Percentiles rank a stretch among this genome's conserved stretches.
These are phyloP conservation scores for Apocheima hispidaria DNA, from an alignment of 2,888 invertebrate species.

Conservation along the genomic window DNA sequence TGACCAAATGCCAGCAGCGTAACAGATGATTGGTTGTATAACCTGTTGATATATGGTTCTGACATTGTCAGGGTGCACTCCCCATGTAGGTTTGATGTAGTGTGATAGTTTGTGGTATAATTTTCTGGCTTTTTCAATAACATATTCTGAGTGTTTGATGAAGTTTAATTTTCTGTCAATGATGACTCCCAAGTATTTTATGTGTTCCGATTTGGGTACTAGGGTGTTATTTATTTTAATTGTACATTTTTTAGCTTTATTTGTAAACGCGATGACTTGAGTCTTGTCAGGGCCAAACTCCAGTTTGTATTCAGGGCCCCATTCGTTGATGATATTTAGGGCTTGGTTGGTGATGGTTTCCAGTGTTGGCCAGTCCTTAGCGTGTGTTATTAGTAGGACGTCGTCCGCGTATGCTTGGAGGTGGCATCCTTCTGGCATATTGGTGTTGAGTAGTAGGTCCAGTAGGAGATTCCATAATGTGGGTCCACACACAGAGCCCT, in stretches of 20 bases:
- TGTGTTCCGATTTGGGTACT: too few relatives aligned
- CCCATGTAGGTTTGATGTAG: background rate
- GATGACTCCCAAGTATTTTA: background rate
- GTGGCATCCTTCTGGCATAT: background rate
- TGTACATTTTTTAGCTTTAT: background rate
- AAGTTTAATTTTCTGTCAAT: background rate
- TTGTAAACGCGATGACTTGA: background rate
- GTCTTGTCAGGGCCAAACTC: background rate
- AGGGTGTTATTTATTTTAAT: too few relatives aligned
- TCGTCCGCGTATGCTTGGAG: constrained; percentile 43
- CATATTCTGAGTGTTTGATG: background rate
- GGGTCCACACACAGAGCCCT: constrained; percentile 46
- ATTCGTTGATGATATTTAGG: background rate
- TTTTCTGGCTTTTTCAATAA: background rate
- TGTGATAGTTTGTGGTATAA: background rate
- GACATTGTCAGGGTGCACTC: background rate
- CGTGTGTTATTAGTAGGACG: constrained; percentile 38
- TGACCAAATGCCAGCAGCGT: background rate
- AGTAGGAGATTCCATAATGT: constrained; percentile 46
- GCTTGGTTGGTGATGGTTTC: background rate
- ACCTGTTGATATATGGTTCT: background rate
- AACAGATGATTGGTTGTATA: background rate
- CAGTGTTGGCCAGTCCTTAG: background rate
- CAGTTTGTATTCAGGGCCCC: background rate
- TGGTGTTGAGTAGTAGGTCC: constrained; percentile 37